Evolutionary conservation across 2,797 vertebrate species (phyloP), one percentile per base, ranked within the genome.

Genomic region (Labroides dimidiatus): DNA sequence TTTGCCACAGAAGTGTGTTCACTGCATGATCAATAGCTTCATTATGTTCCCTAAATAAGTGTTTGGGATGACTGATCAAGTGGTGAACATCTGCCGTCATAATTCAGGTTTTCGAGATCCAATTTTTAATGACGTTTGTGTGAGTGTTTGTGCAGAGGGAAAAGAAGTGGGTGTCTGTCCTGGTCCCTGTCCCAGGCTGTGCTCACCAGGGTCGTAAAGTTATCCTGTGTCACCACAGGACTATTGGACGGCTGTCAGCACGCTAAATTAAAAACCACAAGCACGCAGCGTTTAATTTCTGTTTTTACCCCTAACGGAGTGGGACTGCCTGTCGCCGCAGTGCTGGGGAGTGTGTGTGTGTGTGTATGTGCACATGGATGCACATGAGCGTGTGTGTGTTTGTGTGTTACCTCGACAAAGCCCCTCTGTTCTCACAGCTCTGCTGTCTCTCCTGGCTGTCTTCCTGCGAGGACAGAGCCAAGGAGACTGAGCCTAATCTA

Each of bases 241-340:
- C 67, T 78, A 75, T 87, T 89, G 84, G 84, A 87, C 55, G 69
- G 72, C 81, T 87, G 84, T 90, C 89, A 90, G 84, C 74, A 53
- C 5, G 2, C 72, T 81, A 86, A 90, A 91, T 91, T 80, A 88
- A 91, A 91, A 90, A 82, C 86, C 88, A 84, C 80, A 88, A 84
- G 77, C 83, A 85, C 11, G 49, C 82, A 85, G 83, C n/a, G 59
- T 81, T 89, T 87, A 75, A 90, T 87, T 87, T 86, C 39, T 78
- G 66, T 78, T 87, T 88, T 84, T 84, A 85, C 67, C 84, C 70
- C 83, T 77, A 69, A 85, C 44, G n/a, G 81, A 85, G 81, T 68
- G 43, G 59, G 78, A 79, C 64, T 78, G 82, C 56, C 69, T 87
- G 77, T 69, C 24, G 44, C 78, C 51, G 6, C 17, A 10, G n/a